phyloP scores from a whole-genome alignment of 2,888 invertebrate genomes.

The Drosophila paramelanica region DNA sequence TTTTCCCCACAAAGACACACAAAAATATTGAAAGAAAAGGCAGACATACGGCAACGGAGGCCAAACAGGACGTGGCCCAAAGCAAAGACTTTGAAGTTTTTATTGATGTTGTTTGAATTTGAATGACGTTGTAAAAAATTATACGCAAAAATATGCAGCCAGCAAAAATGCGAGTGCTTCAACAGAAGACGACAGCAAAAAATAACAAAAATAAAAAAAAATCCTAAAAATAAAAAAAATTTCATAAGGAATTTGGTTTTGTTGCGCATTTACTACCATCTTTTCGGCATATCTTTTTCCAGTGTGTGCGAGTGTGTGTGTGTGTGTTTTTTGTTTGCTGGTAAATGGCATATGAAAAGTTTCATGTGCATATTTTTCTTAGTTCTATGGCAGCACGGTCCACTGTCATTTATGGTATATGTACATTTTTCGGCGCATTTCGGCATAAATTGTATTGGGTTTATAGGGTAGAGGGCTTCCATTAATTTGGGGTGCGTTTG shows the following conservation, averaged over 20 bases:
- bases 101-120: constrained; percentile 78
- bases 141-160: constrained; percentile 69
- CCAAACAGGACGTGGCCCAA: constrained; percentile 30
- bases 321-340: constrained; percentile 30
- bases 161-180: constrained; percentile 23
- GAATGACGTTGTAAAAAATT: constrained; percentile 78
- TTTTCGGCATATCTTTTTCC: constrained; percentile 32
- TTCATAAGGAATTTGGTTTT: constrained; percentile 24
- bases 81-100: constrained; percentile 69
- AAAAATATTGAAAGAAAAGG: constrained; percentile 28
- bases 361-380: constrained; percentile 63
- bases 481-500: constrained; percentile 13
- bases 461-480: background rate
- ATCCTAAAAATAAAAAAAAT: constrained; percentile 25
- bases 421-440: constrained; percentile 20
- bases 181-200: constrained; percentile 10
- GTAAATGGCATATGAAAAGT: constrained; percentile 63
- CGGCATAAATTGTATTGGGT: constrained; percentile 28
- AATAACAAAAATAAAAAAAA: constrained; percentile 3
- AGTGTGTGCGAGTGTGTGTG: constrained; percentile 8
- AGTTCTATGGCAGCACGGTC: constrained; percentile 22
- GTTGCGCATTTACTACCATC: constrained; percentile 38
- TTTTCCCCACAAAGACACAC: constrained; percentile 11
- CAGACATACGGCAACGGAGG: constrained; percentile 20
- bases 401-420: constrained; percentile 21